Evolutionary conservation across 2,113 vertebrate species (phyloP).

Genomic region (Toxotes chatareus): DNA sequence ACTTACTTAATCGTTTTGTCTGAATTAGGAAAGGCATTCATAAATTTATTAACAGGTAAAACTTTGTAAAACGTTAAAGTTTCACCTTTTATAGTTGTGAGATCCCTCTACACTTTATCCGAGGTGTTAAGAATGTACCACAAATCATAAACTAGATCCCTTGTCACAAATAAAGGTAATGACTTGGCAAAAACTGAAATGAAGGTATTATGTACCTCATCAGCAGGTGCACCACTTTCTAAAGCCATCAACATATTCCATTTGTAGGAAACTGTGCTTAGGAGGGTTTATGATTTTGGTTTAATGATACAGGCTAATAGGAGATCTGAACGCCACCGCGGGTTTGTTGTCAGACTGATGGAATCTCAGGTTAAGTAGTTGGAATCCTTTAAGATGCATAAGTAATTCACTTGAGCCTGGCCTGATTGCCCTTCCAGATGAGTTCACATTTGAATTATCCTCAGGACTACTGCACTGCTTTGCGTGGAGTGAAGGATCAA

Average conservation of each 20-base stretch:
- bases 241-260: constrained; percentile 29
- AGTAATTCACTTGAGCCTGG: constrained; percentile 34
- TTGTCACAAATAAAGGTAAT: constrained; percentile 45
- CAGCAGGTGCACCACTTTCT: constrained; percentile 48
- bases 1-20: not conserved
- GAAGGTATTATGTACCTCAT: constrained; percentile 31
- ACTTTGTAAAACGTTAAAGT: not conserved
- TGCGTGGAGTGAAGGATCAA: not conserved
- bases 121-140: not conserved
- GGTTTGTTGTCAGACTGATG: constrained; percentile 45
- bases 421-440: constrained; percentile 9
- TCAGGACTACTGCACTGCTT: not conserved
- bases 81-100: not conserved
- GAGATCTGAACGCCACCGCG: constrained; percentile 24
- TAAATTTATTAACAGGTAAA: not conserved
- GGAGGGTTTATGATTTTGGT: constrained; percentile 50
- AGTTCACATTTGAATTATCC: constrained; percentile 40
- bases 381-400: constrained; percentile 22
- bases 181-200: constrained; percentile 51
- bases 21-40: not conserved
- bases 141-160: constrained; percentile 26
- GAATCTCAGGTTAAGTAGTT: constrained; percentile 42
- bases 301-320: constrained; percentile 49
- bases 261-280: constrained; percentile 43
- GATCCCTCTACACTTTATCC: not conserved